Evolutionary conservation across 2,797 vertebrate species (phyloP), one percentile per base, ranked within the genome.

Genomic region (Crocodylus rhombifer): DNA sequence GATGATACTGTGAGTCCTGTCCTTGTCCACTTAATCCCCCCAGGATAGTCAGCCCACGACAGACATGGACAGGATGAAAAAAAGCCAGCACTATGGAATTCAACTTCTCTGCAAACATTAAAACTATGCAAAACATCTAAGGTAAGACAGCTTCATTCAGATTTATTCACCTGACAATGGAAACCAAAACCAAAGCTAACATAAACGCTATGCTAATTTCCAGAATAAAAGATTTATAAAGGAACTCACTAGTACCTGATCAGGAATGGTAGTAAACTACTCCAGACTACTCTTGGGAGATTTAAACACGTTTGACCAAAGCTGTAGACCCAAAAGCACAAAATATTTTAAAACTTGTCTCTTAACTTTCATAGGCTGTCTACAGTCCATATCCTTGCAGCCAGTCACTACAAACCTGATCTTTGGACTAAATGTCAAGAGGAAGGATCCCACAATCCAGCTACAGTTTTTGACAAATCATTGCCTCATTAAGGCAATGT

Each of bases 81-180:
- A 74, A 83, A 85, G 86, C 89, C 57, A 33, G 6, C 8, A 63
- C 75, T 78, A 51, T 36, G 71, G 51, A 84, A 84, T 94, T 87
- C 75, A 42, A 90, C 82, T 91, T 89, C 67, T 88, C 89, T 84
- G 82, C 77, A 88, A 84, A 88, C 7, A 51, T 51, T 51, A 92
- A 89, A 80, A 25, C 61, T 74, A 81, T 75, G 57, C n/a, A 82
- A 86, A 20, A 26, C 64, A 82, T 93, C 82, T 63, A 86, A 77
- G 77, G 94, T 87, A 36, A 85, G 94, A 86, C 14, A 20, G 4
- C 60, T 90, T 90, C 3, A 4, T 93, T 79, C 71, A 55, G 10
- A n/a, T 71, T 92, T 77, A 85, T 90, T 95, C 82, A 73, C 91
- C 80, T 90, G 90, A 93, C 55, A 60, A 2, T 1, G 11, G 16